phyloP scores from a whole-genome alignment of 2,113 vertebrate species.

The Lynx canadensis region DNA sequence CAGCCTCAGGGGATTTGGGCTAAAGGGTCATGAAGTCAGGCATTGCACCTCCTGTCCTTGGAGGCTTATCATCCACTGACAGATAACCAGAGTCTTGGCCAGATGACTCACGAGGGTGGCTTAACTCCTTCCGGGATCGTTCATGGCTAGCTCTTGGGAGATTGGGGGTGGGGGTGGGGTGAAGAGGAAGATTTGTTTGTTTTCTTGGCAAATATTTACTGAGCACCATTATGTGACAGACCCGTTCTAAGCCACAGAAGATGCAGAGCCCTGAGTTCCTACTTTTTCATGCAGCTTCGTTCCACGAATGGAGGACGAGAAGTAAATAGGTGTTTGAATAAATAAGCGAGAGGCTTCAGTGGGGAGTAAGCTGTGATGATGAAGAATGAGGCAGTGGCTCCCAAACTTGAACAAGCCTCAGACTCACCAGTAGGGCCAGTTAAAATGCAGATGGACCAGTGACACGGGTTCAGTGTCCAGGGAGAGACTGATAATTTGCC shows the following conservation, averaged over 20 bases:
- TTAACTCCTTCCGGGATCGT: conserved; percentile 49
- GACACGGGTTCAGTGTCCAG: background rate
- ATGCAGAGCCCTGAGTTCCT: background rate
- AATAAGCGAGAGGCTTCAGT: background rate
- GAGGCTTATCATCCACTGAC: background rate
- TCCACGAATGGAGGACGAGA: background rate
- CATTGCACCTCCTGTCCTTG: conserved; percentile 46
- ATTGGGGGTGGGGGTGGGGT: background rate
- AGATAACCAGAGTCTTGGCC: conserved; percentile 2
- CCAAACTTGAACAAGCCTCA: background rate
- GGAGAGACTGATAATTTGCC: background rate
- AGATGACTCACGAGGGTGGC: conserved; percentile 6
- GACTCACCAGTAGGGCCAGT: background rate
- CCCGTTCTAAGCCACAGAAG: background rate
- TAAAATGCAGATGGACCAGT: background rate
- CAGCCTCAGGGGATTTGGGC: background rate
- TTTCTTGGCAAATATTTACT: background rate
- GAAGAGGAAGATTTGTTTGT: background rate
- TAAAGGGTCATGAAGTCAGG: background rate
- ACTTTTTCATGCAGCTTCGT: background rate
- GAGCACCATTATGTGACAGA: background rate
- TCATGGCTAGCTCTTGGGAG: background rate
- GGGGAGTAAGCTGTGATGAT: background rate
- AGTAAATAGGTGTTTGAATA: background rate
- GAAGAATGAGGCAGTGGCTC: background rate